Percentiles rank a stretch among this genome's conserved stretches.
These are phyloP conservation scores for Morbakka virulenta DNA, from an alignment of 30 jellyfish, hydroid and myxozoan species.

Conservation along the genomic window DNA sequence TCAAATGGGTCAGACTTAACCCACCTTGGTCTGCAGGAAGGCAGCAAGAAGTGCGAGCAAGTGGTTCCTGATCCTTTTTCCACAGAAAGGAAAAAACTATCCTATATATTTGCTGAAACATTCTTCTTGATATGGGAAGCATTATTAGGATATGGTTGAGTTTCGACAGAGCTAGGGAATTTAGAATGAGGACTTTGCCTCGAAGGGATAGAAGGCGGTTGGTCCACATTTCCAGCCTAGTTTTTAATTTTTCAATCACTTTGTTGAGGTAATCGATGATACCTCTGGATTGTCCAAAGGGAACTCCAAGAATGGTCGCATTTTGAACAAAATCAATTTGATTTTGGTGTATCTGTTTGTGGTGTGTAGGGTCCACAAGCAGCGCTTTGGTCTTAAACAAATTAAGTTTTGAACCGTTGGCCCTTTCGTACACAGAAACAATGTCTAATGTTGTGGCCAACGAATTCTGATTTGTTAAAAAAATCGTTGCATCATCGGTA, in stretches of 20 bases:
- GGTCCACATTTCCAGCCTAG: background rate
- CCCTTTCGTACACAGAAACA: slow-evolving; percentile 13
- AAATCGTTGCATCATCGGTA: slow-evolving; percentile 25
- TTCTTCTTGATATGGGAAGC: background rate
- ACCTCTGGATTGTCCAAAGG: too few relatives aligned
- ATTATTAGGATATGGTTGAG: background rate
- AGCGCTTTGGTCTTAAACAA: background rate
- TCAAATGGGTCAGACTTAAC: too few relatives aligned
- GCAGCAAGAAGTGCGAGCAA: too few relatives aligned
- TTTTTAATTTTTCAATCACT: background rate
- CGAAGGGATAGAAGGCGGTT: background rate
- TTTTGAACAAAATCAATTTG: too few relatives aligned
- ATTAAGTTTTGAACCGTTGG: slow-evolving; percentile 1
- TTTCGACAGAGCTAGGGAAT: slow-evolving; percentile 1
- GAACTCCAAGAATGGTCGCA: too few relatives aligned
- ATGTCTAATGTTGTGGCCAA: background rate
- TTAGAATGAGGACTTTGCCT: too few relatives aligned
- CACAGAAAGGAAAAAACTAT: background rate
- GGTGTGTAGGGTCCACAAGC: too few relatives aligned
- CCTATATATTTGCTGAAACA: background rate
- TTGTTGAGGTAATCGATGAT: too few relatives aligned
- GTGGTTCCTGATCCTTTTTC: too few relatives aligned
- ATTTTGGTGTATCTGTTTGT: too few relatives aligned
- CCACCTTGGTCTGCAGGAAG: too few relatives aligned
- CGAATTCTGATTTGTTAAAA: background rate